Conservation (phyloP, 2,113 vertebrate species). For the Campylomormyrus tamandua region DNA sequence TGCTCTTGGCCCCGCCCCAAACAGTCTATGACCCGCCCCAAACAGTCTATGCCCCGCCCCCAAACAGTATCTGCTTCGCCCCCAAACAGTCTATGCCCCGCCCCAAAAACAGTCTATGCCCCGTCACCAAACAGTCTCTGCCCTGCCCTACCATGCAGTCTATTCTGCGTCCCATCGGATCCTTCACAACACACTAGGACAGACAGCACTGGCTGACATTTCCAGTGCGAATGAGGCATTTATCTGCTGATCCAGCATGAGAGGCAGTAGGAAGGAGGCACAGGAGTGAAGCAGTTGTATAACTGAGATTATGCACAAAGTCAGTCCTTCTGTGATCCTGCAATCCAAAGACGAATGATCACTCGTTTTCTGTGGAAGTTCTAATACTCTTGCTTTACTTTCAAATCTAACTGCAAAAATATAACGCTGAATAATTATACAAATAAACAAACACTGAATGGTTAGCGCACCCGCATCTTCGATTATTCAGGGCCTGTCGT, state of each 20-base stretch:
- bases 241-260: background rate
- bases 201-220: background rate
- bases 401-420: background rate
- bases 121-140: background rate
- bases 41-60: background rate
- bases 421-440: background rate
- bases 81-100: background rate
- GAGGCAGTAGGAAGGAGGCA: background rate
- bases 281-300: background rate
- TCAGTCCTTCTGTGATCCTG: background rate
- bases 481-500: background rate
- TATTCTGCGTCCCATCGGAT: background rate
- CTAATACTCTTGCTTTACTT: background rate
- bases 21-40: background rate
- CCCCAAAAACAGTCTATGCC: no score
- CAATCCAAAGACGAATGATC: background rate
- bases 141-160: background rate
- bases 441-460: background rate
- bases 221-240: background rate
- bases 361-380: background rate
- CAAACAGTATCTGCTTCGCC: background rate
- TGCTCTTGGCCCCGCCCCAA: no score
- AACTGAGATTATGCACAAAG: background rate
- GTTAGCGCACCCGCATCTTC: background rate
- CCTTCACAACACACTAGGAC: background rate